Conservation (phyloP, 1,140 invertebrate species). For the Diachasma alloeum region DNA sequence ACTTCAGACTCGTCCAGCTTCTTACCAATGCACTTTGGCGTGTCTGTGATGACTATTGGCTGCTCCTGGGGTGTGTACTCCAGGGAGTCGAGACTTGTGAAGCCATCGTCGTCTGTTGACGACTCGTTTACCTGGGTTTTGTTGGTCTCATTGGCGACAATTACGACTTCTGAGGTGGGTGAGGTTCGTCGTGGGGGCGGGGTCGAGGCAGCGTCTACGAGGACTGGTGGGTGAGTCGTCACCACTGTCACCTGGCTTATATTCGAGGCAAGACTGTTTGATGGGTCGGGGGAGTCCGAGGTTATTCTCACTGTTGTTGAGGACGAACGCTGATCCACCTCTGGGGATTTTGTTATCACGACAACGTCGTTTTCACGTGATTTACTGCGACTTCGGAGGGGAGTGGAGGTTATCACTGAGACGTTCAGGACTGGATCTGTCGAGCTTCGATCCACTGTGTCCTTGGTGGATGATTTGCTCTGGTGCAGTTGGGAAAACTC, state of each 20-base stretch:
- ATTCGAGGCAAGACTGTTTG: slow-evolving; percentile 75
- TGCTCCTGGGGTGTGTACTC: slow-evolving; percentile 71
- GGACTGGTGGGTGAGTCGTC: slow-evolving; percentile 79
- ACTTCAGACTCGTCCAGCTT: slow-evolving; percentile 85
- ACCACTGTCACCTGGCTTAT: slow-evolving; percentile 82
- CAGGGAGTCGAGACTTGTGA: slow-evolving; percentile 76
- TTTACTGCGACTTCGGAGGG: slow-evolving; percentile 50
- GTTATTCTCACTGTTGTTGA: slow-evolving; percentile 72
- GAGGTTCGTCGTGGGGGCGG: slow-evolving; percentile 49
- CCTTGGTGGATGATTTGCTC: slow-evolving; percentile 16
- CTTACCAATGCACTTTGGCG: slow-evolving; percentile 60
- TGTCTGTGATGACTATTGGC: slow-evolving; percentile 58
- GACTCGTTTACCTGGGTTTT: slow-evolving; percentile 73
- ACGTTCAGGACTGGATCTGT: slow-evolving; percentile 49
- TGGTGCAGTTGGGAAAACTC: slow-evolving; percentile 43
- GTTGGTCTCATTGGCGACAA: slow-evolving; percentile 79
- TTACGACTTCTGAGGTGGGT: slow-evolving; percentile 73
- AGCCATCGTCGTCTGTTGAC: slow-evolving; percentile 76
- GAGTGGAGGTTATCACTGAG: slow-evolving; percentile 61
- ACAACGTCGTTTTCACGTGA: slow-evolving; percentile 56
- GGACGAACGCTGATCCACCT: slow-evolving; percentile 56
- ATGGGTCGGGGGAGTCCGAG: slow-evolving; percentile 66
- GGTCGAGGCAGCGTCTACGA: slow-evolving; percentile 65
- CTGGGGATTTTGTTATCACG: slow-evolving; percentile 51
- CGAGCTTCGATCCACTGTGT: slow-evolving; percentile 40